Conservation (phyloP, 2,797 vertebrate genomes). For the Typhlichthys subterraneus region DNA sequence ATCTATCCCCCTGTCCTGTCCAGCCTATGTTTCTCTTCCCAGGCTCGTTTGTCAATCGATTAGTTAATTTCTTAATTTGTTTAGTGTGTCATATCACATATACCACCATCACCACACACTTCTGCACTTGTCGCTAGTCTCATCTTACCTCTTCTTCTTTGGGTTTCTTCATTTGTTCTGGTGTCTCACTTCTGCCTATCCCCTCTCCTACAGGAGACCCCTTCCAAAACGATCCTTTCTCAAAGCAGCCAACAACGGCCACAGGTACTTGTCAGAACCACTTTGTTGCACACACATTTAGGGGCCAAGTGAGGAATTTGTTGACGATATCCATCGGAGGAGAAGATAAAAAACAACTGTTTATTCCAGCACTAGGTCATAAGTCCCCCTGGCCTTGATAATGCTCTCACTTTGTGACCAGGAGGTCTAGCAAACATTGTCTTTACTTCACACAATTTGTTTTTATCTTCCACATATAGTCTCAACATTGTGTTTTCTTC, state of each 20-base stretch:
- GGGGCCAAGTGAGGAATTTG: too few relatives aligned
- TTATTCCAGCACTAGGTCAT: not conserved
- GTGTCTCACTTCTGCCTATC: slow-evolving; percentile 26
- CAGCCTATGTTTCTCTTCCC: too few relatives aligned
- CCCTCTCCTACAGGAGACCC: slow-evolving; percentile 83
- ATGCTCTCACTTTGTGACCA: not conserved
- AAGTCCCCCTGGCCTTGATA: not conserved
- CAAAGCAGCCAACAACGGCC: slow-evolving; percentile 81
- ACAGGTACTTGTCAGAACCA: slow-evolving; percentile 76
- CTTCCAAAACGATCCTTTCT: slow-evolving; percentile 93
- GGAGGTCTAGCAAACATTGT: not conserved
- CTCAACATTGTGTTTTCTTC: slow-evolving; percentile 11
- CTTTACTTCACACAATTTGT: not conserved
- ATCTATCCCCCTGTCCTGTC: not conserved
- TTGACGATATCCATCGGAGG: too few relatives aligned
- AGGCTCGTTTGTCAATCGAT: slow-evolving; percentile 35
- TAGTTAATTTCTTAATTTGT: not conserved
- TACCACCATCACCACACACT: too few relatives aligned
- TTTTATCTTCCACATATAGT: not conserved
- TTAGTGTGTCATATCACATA: not conserved
- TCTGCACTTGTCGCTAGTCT: too few relatives aligned
- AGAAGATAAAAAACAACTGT: too few relatives aligned
- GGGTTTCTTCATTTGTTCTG: slow-evolving; percentile 25
- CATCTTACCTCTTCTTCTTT: not conserved
- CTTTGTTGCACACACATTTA: not conserved